phyloP scores from a whole-genome alignment of 2,888 invertebrate species.

The Antitype chi region DNA sequence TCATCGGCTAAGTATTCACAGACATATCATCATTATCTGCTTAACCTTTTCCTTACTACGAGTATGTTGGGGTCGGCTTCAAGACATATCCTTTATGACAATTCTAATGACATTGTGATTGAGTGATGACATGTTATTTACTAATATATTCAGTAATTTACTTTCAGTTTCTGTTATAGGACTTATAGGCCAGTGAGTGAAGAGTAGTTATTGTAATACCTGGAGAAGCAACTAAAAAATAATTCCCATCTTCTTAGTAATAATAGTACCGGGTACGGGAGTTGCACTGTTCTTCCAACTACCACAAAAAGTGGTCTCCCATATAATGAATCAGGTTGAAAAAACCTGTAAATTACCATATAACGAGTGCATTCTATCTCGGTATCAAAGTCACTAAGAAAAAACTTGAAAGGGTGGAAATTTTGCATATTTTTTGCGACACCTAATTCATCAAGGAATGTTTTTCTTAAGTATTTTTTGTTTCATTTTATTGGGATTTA shows the following conservation, averaged over 20 bases:
- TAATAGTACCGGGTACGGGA: neutral
- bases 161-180: neutral
- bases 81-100: neutral
- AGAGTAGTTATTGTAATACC: neutral
- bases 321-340: conserved; percentile 43
- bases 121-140: too few species aligned
- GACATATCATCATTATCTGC: too few species aligned
- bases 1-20: neutral
- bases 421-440: conserved; percentile 71
- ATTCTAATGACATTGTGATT: neutral
- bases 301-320: conserved; percentile 44
- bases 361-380: conserved; percentile 80
- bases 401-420: conserved; percentile 54
- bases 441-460: conserved; percentile 62
- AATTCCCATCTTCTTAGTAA: too few species aligned
- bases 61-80: too few species aligned
- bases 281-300: neutral
- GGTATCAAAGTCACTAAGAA: conserved; percentile 75
- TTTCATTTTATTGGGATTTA: conserved; percentile 64
- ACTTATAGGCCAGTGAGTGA: neutral
- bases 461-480: conserved; percentile 61
- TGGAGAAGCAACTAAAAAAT: too few species aligned
- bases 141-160: neutral
- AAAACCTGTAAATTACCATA: conserved; percentile 78
- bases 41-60: too few species aligned